phyloP scores from a whole-genome alignment of 2,113 vertebrate genomes.

The Lepidothrix coronata region DNA sequence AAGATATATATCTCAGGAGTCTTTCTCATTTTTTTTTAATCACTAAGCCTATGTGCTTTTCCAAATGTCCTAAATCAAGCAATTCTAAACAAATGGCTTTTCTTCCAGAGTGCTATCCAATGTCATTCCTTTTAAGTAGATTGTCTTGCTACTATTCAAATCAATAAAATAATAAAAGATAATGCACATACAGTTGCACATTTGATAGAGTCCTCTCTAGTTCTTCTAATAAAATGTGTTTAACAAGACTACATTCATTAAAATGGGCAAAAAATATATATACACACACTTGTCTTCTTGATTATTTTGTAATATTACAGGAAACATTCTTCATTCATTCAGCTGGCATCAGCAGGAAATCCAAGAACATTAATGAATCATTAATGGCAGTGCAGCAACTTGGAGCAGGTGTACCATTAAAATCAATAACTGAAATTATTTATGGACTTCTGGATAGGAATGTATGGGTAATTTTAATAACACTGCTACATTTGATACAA shows the following conservation, averaged over 20 bases:
- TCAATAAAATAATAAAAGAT: background rate
- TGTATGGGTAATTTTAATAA: background rate
- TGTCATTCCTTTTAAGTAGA: background rate
- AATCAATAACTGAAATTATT: slow-evolving; percentile 8
- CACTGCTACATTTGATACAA: background rate
- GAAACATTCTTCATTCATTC: slow-evolving; percentile 3
- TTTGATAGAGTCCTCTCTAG: background rate
- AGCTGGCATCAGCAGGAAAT: background rate
- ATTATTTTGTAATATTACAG: background rate
- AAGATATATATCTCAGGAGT: background rate
- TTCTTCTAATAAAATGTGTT: background rate
- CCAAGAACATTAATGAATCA: background rate
- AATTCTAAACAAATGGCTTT: background rate
- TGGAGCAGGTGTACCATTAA: background rate
- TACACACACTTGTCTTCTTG: background rate
- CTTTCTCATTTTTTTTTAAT: background rate
- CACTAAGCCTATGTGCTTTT: background rate
- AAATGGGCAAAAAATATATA: background rate
- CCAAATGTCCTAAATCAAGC: background rate
- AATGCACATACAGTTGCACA: background rate
- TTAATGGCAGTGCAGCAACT: background rate
- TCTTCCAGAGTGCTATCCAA: background rate
- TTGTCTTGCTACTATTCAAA: background rate
- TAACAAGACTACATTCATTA: background rate
- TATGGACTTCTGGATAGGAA: background rate